phyloP scores from a whole-genome alignment of 2,113 vertebrate species.

The Corythaixoides concolor region DNA sequence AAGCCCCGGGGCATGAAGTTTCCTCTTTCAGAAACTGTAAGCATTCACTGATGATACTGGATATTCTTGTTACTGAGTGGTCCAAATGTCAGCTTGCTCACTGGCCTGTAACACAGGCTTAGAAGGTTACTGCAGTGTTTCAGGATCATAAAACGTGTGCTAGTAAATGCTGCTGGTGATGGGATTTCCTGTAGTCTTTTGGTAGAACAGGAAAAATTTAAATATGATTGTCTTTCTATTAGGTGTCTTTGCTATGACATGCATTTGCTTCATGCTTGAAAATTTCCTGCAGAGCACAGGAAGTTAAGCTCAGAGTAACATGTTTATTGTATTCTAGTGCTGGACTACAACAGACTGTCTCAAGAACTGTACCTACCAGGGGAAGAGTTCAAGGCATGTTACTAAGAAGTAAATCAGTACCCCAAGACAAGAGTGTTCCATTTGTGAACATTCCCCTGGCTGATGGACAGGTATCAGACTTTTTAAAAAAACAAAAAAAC shows the following conservation, averaged over 20 bases:
- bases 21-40: background rate
- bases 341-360: background rate
- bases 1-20: background rate
- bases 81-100: background rate
- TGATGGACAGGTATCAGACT: conserved; percentile 67
- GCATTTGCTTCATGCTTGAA: background rate
- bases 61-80: background rate
- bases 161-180: background rate
- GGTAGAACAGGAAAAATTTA: background rate
- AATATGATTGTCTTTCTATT: background rate
- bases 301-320: background rate
- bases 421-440: conserved; percentile 32
- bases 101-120: background rate
- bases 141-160: background rate
- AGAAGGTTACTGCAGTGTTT: background rate
- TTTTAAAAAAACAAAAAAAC: background rate
- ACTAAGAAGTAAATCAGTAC: conserved; percentile 48
- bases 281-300: background rate
- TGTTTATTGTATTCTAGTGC: background rate
- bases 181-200: background rate
- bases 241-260: background rate
- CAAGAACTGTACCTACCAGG: background rate
- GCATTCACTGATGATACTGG: background rate
- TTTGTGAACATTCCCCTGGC: conserved; percentile 73
- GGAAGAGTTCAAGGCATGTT: background rate